These are phyloP conservation scores for Eutolmus rufibarbis DNA, from an alignment of 2,888 invertebrate genomes.

Conservation along the genomic window DNA sequence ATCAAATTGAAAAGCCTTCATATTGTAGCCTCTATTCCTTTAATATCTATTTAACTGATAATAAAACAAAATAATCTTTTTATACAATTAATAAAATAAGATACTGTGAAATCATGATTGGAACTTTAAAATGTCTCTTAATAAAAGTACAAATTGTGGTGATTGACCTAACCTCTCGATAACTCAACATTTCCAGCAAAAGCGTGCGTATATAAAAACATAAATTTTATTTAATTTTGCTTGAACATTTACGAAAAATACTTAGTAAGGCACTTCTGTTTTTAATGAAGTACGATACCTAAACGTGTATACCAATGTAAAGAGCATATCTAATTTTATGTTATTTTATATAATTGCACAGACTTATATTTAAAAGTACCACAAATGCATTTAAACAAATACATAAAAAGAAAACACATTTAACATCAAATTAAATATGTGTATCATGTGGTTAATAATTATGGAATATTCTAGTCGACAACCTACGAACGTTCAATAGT, in stretches of 20 bases:
- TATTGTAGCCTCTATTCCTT: no score
- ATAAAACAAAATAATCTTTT: no score
- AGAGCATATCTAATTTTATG: background rate
- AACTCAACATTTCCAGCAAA: background rate
- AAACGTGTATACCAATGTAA: background rate
- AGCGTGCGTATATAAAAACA: background rate
- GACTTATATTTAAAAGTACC: background rate
- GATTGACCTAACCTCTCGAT: background rate
- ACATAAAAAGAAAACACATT: background rate
- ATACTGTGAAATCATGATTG: no score
- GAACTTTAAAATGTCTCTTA: no score
- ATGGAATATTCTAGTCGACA: background rate
- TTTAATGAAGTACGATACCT: slow-evolving; percentile 22
- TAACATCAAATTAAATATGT: background rate
- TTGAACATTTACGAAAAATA: background rate
- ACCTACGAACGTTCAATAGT: background rate
- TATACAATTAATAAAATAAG: no score
- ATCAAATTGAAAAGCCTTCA: no score
- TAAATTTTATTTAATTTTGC: background rate
- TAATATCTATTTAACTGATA: no score
- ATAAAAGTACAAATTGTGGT: background rate
- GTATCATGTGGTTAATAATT: background rate
- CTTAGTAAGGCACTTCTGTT: slow-evolving; percentile 23
- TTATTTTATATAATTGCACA: background rate
- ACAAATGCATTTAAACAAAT: background rate